These are phyloP conservation scores for Mycogona germanica DNA, from an alignment of 2,888 invertebrate genomes.

Conservation along the genomic window DNA sequence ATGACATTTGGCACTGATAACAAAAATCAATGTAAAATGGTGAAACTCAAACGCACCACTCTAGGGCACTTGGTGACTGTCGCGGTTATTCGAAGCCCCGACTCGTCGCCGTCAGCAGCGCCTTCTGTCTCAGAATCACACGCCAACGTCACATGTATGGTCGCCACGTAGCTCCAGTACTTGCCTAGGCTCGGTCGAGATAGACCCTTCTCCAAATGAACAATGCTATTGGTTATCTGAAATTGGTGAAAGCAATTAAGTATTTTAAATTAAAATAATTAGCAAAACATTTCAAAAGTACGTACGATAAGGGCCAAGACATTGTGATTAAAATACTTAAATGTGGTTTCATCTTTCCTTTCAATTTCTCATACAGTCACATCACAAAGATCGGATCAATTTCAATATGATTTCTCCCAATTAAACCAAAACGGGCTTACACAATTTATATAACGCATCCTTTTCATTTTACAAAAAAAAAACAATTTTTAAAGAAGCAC, in stretches of 20 bases:
- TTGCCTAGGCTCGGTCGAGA: background rate
- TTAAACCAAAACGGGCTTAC: no score
- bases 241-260: background rate
- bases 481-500: no score
- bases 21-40: background rate
- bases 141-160: background rate
- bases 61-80: background rate
- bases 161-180: constrained; percentile 1
- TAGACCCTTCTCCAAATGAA: background rate
- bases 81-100: no score
- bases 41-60: background rate
- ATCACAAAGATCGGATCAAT: no score
- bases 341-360: no score
- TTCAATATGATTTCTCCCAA: no score
- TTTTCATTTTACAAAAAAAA: no score
- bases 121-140: background rate
- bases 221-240: constrained; percentile 11
- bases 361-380: no score
- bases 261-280: background rate
- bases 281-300: background rate
- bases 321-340: no score
- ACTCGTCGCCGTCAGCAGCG: background rate
- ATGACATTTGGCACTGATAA: no score
- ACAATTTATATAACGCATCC: no score
- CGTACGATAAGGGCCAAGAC: background rate